These are phyloP conservation scores for Lamproptera curius DNA, from an alignment of 2,888 invertebrate genomes.

Conservation along the genomic window DNA sequence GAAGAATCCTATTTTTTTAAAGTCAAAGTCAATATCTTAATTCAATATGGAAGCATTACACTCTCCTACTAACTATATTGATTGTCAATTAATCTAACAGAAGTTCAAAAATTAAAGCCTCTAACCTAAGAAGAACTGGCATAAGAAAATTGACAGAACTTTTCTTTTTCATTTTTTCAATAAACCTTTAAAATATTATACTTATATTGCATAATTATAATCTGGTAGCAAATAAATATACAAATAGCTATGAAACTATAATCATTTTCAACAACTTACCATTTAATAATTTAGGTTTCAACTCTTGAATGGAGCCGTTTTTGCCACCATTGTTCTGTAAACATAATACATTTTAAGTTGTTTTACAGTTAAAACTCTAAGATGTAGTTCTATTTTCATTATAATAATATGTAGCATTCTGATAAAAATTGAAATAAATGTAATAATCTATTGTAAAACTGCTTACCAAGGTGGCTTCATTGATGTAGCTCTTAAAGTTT, in stretches of 20 bases:
- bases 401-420: no score
- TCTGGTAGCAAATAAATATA: background rate
- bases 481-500: constrained; percentile 78
- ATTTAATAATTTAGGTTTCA: constrained; percentile 73
- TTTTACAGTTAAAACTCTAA: background rate
- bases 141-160: no score
- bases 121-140: no score
- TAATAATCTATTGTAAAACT: background rate
- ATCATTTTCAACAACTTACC: constrained; percentile 51
- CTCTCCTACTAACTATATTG: no score
- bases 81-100: background rate
- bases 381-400: no score
- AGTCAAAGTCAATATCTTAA: background rate
- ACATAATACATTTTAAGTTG: background rate
- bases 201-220: background rate
- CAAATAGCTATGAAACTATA: background rate
- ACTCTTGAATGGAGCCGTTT: constrained; percentile 71
- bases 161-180: background rate
- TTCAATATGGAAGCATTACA: no score
- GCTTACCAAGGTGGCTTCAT: constrained; percentile 61
- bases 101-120: background rate
- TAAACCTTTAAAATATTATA: background rate
- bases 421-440: background rate
- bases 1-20: no score
- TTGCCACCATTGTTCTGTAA: constrained; percentile 73